These are phyloP conservation scores for Phyllostomus discolor DNA, from an alignment of 2,113 vertebrate genomes.

Conservation along the genomic window DNA sequence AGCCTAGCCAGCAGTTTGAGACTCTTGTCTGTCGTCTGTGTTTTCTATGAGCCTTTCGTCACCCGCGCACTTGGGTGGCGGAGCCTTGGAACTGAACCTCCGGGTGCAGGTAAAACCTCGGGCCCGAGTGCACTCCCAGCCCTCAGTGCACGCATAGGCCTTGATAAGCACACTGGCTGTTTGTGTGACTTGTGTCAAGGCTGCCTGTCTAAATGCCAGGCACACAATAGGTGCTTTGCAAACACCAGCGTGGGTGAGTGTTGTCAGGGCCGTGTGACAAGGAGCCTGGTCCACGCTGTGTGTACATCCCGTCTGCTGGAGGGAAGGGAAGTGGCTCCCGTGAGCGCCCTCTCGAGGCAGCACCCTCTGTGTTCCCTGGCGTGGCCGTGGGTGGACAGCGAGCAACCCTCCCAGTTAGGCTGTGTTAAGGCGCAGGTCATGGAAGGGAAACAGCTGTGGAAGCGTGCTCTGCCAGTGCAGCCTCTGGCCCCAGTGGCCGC, in stretches of 20 bases:
- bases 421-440: background rate
- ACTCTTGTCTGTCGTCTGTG: background rate
- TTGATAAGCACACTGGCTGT: fast-evolving
- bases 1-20: background rate
- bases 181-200: background rate
- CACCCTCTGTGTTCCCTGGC: fast-evolving
- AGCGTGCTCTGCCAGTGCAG: fast-evolving
- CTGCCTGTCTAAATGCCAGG: background rate
- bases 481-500: background rate
- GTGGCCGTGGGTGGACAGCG: background rate
- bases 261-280: background rate
- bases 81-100: background rate
- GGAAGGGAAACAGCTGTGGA: background rate
- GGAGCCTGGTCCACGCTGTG: background rate
- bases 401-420: background rate
- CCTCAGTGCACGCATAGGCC: background rate
- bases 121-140: background rate
- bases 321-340: background rate
- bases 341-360: background rate
- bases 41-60: fast-evolving
- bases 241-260: fast-evolving
- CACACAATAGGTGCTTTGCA: background rate
- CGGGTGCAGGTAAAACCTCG: fast-evolving
- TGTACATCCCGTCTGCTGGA: background rate
- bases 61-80: fast-evolving